Percentiles rank a stretch among this genome's conserved stretches.
Conservation (phyloP, 1,140 invertebrate genomes). For the Scaptomyza hsui region DNA sequence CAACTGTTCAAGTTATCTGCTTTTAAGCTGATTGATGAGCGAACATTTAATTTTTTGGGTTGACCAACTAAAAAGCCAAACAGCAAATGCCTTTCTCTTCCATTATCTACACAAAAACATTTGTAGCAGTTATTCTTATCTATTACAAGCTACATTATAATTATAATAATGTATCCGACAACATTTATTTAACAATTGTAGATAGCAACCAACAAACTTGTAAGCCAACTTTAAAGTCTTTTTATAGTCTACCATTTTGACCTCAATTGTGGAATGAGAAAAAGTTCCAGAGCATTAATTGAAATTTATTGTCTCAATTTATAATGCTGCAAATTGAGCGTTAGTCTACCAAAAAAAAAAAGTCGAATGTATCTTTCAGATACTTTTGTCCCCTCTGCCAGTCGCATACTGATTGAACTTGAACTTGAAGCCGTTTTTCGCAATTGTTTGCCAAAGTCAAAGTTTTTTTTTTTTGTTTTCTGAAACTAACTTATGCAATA, state of each 20-base stretch:
- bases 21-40: constrained; percentile 37
- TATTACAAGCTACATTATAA: constrained; percentile 19
- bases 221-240: constrained; percentile 10
- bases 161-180: constrained; percentile 23
- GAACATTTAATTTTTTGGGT: neutral
- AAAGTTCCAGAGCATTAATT: constrained; percentile 54
- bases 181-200: constrained; percentile 39
- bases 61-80: neutral
- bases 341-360: constrained; percentile 68
- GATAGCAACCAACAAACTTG: constrained; percentile 35
- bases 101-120: constrained; percentile 1
- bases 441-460: constrained; percentile 73
- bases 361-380: constrained; percentile 63
- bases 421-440: constrained; percentile 61
- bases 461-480: constrained; percentile 32
- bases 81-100: neutral
- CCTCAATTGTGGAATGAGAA: constrained; percentile 13
- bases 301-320: constrained; percentile 80
- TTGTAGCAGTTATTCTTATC: constrained; percentile 25
- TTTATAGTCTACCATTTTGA: constrained; percentile 1
- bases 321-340: constrained; percentile 65
- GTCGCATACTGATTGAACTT: constrained; percentile 62
- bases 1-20: neutral
- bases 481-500: constrained; percentile 39
- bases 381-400: constrained; percentile 22